Evolutionary conservation across 2,888 invertebrate genomes (phyloP).

Genomic region (Calephelis perditalis): DNA sequence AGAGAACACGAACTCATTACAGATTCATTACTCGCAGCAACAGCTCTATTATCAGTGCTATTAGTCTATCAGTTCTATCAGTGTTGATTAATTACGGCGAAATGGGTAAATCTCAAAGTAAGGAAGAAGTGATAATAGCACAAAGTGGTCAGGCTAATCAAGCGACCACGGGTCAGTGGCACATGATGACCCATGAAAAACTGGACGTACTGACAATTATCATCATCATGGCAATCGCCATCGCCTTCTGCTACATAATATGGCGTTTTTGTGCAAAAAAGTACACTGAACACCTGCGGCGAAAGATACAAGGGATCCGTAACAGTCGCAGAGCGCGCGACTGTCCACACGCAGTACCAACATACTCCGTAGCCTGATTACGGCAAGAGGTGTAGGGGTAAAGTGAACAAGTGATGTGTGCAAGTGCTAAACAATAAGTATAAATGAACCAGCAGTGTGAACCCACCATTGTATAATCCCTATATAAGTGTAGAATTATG

Average conservation of each 20-base stretch:
- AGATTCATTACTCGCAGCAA: background rate
- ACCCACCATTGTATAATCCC: background rate
- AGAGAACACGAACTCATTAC: background rate
- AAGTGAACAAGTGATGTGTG: background rate
- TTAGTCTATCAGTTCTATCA: background rate
- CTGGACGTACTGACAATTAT: constrained; percentile 6
- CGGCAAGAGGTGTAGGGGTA: background rate
- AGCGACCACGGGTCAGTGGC: background rate
- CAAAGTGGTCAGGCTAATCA: constrained; percentile 10
- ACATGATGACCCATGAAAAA: constrained; percentile 12
- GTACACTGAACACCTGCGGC: constrained; percentile 15
- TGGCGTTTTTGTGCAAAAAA: constrained; percentile 8
- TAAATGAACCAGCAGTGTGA: background rate
- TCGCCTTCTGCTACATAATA: background rate
- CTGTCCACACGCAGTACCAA: constrained; percentile 5
- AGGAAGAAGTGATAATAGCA: constrained; percentile 14
- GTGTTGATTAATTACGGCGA: background rate
- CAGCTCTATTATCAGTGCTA: background rate
- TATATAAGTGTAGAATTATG: background rate
- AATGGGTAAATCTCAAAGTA: constrained; percentile 9
- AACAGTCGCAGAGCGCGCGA: background rate
- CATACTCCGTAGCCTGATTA: constrained; percentile 8
- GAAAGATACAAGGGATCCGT: constrained; percentile 10
- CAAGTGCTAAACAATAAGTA: background rate
- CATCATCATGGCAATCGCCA: background rate